Percentiles rank a stretch among this genome's conserved stretches.
Evolutionary conservation across 2,888 invertebrate species (phyloP).

Genomic region (Clistopyga incitator): DNA sequence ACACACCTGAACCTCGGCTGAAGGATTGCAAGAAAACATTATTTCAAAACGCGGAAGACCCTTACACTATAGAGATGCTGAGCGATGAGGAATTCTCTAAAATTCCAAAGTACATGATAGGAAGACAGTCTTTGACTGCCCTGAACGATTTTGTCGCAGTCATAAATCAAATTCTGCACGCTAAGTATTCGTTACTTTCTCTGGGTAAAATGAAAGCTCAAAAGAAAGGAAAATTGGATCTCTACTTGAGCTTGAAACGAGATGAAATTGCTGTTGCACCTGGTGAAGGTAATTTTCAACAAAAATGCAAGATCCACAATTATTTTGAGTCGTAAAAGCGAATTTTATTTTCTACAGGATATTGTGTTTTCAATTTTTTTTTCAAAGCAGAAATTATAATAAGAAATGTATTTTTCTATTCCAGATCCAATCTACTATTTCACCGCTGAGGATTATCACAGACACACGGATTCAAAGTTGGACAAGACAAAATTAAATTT

Average conservation of each 20-base stretch:
- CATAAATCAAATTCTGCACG: constrained; percentile 77
- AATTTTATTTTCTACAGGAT: background rate
- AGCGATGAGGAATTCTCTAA: constrained; percentile 73
- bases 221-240: constrained; percentile 79
- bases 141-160: constrained; percentile 75
- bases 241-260: constrained; percentile 76
- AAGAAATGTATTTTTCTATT: constrained; percentile 52
- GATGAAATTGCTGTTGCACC: constrained; percentile 73
- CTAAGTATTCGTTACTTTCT: constrained; percentile 78
- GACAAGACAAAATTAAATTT: constrained; percentile 80
- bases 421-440: constrained; percentile 79
- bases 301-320: constrained; percentile 33
- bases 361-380: background rate
- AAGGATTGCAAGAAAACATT: constrained; percentile 77
- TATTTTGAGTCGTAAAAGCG: background rate
- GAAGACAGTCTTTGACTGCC: constrained; percentile 74
- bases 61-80: constrained; percentile 68
- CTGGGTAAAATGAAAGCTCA: constrained; percentile 77
- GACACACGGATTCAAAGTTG: constrained; percentile 75
- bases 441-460: constrained; percentile 78
- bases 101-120: constrained; percentile 81
- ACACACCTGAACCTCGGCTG: constrained; percentile 53
- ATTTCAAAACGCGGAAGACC: constrained; percentile 75
- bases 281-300: constrained; percentile 70
- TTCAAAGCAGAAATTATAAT: background rate